Evolutionary conservation across 1,140 invertebrate genomes (phyloP).

Genomic region (Drosophila sucinea): DNA sequence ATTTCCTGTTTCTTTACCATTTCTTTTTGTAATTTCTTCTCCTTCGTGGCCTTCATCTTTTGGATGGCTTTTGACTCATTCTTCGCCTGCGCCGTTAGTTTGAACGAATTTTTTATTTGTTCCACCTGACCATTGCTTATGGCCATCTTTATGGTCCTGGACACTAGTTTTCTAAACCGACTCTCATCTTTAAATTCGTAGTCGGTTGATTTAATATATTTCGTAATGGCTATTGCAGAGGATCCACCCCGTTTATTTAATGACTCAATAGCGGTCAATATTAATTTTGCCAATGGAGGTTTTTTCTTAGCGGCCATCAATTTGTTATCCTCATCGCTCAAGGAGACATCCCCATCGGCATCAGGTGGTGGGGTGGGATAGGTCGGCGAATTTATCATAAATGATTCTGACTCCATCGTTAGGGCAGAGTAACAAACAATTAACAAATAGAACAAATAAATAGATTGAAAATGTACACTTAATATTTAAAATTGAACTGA

Average conservation of each 20-base stretch:
- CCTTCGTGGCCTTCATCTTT: conserved; percentile 40
- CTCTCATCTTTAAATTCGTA: conserved; percentile 15
- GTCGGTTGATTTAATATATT: conserved; percentile 39
- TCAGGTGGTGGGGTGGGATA: conserved; percentile 60
- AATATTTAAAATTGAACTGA: neutral
- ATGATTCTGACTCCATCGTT: neutral
- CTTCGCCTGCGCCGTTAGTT: conserved; percentile 26
- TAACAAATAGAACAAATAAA: neutral
- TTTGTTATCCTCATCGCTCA: neutral
- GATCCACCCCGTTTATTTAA: conserved; percentile 40
- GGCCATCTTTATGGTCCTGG: conserved; percentile 29
- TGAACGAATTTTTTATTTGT: conserved; percentile 53
- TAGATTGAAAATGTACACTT: neutral
- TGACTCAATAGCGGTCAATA: conserved; percentile 22
- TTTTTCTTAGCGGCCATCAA: neutral
- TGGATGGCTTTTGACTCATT: conserved; percentile 16
- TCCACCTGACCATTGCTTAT: conserved; percentile 27
- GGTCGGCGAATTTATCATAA: neutral
- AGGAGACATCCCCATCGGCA: neutral
- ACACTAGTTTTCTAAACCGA: conserved; percentile 4
- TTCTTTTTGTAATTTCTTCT: conserved; percentile 6
- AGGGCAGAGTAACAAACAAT: neutral
- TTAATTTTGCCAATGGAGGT: neutral
- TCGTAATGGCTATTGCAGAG: conserved; percentile 41
- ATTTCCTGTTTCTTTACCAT: neutral